Evolutionary conservation across 1,140 invertebrate genomes (phyloP).

Genomic region (Ips typographus): DNA sequence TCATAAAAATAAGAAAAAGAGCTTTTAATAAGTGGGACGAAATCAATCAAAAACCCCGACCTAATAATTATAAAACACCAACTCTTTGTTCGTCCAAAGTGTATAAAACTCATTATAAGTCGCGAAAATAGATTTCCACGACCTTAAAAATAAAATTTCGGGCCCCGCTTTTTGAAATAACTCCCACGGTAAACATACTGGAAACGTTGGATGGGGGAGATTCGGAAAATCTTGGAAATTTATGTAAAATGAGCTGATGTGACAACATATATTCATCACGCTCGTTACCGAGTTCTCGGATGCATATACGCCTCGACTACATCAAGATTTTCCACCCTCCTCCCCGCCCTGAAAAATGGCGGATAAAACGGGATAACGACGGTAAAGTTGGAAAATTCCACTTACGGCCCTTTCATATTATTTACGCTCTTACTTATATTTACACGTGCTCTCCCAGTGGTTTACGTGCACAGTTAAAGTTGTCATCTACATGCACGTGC

Average conservation of each 20-base stretch:
- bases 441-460: not conserved
- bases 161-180: too few relatives aligned
- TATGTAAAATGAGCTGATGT: conserved; percentile 4
- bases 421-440: not conserved
- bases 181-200: too few relatives aligned
- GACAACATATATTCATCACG: conserved; percentile 4
- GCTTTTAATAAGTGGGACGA: too few relatives aligned
- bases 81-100: too few relatives aligned
- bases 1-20: too few relatives aligned
- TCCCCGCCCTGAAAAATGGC: not conserved
- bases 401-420: conserved; percentile 1
- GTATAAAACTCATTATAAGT: too few relatives aligned
- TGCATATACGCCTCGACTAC: not conserved
- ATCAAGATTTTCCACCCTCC: not conserved
- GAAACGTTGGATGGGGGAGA: too few relatives aligned
- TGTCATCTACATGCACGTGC: too few relatives aligned
- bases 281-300: not conserved
- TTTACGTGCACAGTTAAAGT: not conserved
- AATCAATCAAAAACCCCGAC: too few relatives aligned
- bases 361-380: conserved; percentile 4
- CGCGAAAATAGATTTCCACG: too few relatives aligned
- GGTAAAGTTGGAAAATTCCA: not conserved
- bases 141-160: too few relatives aligned
- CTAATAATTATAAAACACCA: too few relatives aligned
- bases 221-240: not conserved